Conservation (phyloP, 2,888 invertebrate species). For the Oxytorus armatus region DNA sequence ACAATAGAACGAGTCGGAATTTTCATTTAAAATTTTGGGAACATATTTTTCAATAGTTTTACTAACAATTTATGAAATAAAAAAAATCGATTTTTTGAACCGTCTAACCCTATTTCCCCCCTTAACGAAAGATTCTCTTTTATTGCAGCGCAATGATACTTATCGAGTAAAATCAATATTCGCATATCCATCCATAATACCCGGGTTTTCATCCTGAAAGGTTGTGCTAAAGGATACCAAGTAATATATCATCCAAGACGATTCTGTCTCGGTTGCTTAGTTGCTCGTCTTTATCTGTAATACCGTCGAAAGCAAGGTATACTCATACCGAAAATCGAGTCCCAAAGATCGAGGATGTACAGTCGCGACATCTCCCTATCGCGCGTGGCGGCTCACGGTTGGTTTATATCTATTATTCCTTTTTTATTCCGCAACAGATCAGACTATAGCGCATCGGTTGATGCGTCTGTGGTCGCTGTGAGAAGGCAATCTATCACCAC, state of each 20-base stretch:
- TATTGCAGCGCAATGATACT: constrained; percentile 1
- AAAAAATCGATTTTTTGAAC: too few species aligned
- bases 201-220: constrained; percentile 18
- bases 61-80: too few species aligned
- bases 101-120: too few species aligned
- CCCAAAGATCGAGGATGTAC: constrained; percentile 28
- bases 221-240: constrained; percentile 42
- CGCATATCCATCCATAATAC: constrained; percentile 31
- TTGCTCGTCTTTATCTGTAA: constrained; percentile 9
- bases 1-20: too few species aligned
- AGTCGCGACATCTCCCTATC: constrained; percentile 24
- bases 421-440: constrained; percentile 41
- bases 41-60: too few species aligned
- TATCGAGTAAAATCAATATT: constrained; percentile 30
- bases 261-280: constrained; percentile 38
- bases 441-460: constrained; percentile 30
- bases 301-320: constrained; percentile 31
- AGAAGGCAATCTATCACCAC: constrained; percentile 81
- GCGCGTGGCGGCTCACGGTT: constrained; percentile 20
- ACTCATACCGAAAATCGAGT: constrained; percentile 38
- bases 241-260: constrained; percentile 59
- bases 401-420: constrained; percentile 51
- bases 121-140: background rate
- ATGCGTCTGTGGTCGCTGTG: constrained; percentile 69
- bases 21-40: too few species aligned